phyloP scores from a whole-genome alignment of 2,888 invertebrate genomes.

The Cremastinae sp. region DNA sequence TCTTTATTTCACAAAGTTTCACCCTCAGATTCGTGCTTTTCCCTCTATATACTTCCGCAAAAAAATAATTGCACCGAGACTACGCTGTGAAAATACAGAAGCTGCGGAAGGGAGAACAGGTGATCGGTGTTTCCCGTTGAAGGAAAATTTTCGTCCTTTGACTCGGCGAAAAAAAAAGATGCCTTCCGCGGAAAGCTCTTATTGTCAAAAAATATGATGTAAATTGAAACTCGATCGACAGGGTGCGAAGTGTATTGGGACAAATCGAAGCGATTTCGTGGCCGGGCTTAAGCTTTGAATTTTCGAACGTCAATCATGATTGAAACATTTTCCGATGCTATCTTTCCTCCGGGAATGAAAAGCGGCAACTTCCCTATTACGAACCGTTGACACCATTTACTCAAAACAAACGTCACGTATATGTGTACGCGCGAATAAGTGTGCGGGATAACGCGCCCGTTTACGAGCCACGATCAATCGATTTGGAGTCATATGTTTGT shows the following conservation, averaged over 20 bases:
- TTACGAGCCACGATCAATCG: constrained; percentile 34
- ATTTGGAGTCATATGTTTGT: constrained; percentile 21
- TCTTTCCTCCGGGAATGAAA: neutral
- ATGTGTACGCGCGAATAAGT: constrained; percentile 5
- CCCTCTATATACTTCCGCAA: neutral
- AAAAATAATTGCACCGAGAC: neutral
- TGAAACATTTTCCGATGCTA: constrained; percentile 41
- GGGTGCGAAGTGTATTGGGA: too few species aligned
- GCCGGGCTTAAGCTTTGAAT: neutral
- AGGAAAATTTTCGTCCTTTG: too few species aligned
- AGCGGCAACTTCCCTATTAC: constrained; percentile 9
- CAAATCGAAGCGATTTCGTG: too few species aligned
- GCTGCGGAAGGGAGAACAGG: too few species aligned
- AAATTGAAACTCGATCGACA: too few species aligned
- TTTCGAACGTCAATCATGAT: neutral
- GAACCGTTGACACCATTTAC: constrained; percentile 37
- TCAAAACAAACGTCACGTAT: constrained; percentile 41
- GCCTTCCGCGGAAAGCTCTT: too few species aligned
- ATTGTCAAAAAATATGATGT: too few species aligned
- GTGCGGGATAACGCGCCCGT: constrained; percentile 24
- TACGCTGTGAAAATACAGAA: too few species aligned
- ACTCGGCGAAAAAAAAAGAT: too few species aligned
- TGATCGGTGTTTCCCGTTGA: too few species aligned
- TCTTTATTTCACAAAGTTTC: constrained; percentile 34
- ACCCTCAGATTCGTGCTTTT: neutral